These are phyloP conservation scores for Cebus imitator DNA, from an alignment of 2,113 vertebrate species.

Conservation along the genomic window DNA sequence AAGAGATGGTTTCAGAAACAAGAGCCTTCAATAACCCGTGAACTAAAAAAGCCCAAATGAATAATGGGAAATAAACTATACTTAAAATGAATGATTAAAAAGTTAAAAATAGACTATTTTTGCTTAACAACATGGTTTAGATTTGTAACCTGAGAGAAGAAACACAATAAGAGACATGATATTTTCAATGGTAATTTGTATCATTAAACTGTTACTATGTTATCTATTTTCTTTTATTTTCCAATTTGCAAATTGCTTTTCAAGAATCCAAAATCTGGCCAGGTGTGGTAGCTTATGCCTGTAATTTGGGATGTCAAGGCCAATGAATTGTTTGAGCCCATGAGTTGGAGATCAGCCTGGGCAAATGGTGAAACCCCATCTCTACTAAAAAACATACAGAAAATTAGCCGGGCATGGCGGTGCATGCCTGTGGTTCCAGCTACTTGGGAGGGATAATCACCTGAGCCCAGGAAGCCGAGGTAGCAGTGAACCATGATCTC, in stretches of 20 bases:
- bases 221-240: not conserved
- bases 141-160: conserved; percentile 22
- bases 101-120: not conserved
- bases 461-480: too few relatives aligned
- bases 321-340: too few relatives aligned
- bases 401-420: too few relatives aligned
- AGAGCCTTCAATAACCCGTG: not conserved
- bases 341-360: too few relatives aligned
- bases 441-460: too few relatives aligned
- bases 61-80: not conserved
- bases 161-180: not conserved
- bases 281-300: too few relatives aligned
- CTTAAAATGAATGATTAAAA: not conserved
- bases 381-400: too few relatives aligned
- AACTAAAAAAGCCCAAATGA: not conserved
- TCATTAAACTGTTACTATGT: not conserved
- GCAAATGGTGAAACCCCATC: too few relatives aligned
- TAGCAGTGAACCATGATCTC: too few relatives aligned
- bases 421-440: too few relatives aligned
- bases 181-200: not conserved
- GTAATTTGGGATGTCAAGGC: too few relatives aligned
- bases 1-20: not conserved
- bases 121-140: not conserved
- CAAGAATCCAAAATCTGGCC: not conserved
- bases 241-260: not conserved